Percentiles rank a stretch among this genome's conserved stretches.
These are phyloP conservation scores for Cirrhinus molitorella DNA, from an alignment of 2,797 vertebrate genomes.

Conservation along the genomic window DNA sequence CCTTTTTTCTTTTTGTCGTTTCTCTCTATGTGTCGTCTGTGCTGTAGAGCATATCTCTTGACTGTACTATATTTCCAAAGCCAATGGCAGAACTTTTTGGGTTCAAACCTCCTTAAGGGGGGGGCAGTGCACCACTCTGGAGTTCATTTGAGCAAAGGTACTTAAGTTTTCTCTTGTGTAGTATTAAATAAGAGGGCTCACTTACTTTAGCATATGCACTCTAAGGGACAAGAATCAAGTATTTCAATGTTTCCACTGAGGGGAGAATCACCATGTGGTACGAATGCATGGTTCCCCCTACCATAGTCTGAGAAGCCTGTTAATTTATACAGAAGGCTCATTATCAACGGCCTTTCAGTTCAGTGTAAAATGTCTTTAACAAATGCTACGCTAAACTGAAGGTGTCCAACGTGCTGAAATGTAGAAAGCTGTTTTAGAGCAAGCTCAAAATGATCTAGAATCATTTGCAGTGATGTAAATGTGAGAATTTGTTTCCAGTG, in stretches of 20 bases:
- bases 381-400: not conserved
- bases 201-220: slow-evolving; percentile 46
- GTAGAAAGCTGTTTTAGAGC: slow-evolving; percentile 45
- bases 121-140: slow-evolving; percentile 66
- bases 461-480: no score
- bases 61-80: slow-evolving; percentile 72
- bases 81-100: slow-evolving; percentile 74
- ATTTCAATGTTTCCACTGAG: not conserved
- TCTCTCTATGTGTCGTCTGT: slow-evolving; percentile 72
- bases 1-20: slow-evolving; percentile 64
- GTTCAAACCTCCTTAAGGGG: slow-evolving; percentile 72
- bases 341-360: not conserved
- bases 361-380: slow-evolving; percentile 2
- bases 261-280: slow-evolving; percentile 11
- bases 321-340: not conserved
- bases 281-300: slow-evolving; percentile 36
- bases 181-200: slow-evolving; percentile 60
- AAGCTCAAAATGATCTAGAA: slow-evolving; percentile 32
- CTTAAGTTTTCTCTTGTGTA: slow-evolving; percentile 69
- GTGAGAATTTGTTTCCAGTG: not conserved
- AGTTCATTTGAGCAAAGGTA: slow-evolving; percentile 71
- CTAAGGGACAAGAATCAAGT: not conserved
- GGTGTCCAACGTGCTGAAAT: not conserved
- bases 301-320: not conserved
- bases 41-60: slow-evolving; percentile 72